These are phyloP conservation scores for Eublepharis macularius DNA, from an alignment of 2,113 vertebrate species.

Conservation along the genomic window DNA sequence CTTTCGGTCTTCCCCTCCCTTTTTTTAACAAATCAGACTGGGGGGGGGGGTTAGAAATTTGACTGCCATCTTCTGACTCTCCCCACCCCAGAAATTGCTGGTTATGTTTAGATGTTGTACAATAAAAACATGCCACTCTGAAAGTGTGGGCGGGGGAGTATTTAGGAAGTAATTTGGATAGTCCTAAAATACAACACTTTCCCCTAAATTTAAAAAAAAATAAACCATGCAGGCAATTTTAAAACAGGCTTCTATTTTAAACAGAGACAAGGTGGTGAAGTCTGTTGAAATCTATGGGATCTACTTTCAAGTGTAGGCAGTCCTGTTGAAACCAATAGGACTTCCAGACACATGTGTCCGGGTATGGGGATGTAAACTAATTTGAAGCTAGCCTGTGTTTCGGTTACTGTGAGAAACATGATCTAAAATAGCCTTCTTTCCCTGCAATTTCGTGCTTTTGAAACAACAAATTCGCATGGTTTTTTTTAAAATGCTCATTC, in stretches of 20 bases:
- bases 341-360: neutral
- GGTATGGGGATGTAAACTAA: constrained; percentile 37
- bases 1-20: constrained; percentile 15
- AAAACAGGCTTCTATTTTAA: constrained; percentile 11
- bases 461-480: constrained; percentile 28
- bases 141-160: constrained; percentile 25
- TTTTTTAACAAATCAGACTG: constrained; percentile 60
- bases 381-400: constrained; percentile 52
- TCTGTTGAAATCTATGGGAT: neutral
- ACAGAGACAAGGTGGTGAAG: neutral
- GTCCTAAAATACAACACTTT: constrained; percentile 39
- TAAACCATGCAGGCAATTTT: constrained; percentile 30
- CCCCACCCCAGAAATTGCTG: constrained; percentile 71
- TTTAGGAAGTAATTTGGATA: constrained; percentile 56
- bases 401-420: constrained; percentile 42
- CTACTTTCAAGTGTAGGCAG: neutral
- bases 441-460: neutral
- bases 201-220: constrained; percentile 56
- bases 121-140: constrained; percentile 51
- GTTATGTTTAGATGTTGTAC: constrained; percentile 65
- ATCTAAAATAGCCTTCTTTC: constrained; percentile 43
- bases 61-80: constrained; percentile 63
- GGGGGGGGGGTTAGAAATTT: constrained; percentile 60
- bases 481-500: constrained; percentile 39
- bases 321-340: neutral